Evolutionary conservation across 2,888 invertebrate genomes (phyloP).

Genomic region (Ypsolopha sequella): DNA sequence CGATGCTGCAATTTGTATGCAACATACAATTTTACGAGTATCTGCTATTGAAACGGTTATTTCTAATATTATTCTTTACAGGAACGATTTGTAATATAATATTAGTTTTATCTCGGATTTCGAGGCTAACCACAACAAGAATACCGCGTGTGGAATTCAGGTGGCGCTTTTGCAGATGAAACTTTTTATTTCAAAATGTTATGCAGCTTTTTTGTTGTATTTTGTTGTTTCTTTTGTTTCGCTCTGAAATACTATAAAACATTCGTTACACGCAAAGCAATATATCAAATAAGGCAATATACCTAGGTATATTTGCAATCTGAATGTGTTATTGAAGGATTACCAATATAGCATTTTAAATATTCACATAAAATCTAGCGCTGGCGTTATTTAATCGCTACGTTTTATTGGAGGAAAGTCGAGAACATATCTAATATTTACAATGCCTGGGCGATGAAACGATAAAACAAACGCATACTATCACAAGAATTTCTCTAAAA

Average conservation of each 20-base stretch:
- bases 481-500: neutral
- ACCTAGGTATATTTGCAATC: no score
- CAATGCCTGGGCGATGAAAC: constrained; percentile 51
- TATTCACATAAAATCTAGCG: constrained; percentile 65
- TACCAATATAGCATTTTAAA: constrained; percentile 65
- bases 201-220: neutral
- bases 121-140: neutral
- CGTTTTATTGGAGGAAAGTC: constrained; percentile 68
- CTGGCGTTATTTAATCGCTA: constrained; percentile 63
- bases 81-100: neutral
- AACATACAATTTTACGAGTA: constrained; percentile 10
- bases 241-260: no score
- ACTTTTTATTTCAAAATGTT: neutral
- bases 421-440: constrained; percentile 68
- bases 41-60: constrained; percentile 3
- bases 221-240: no score
- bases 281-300: no score
- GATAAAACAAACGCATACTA: constrained; percentile 48
- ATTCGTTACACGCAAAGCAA: no score
- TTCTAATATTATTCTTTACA: neutral
- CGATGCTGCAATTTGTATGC: constrained; percentile 24
- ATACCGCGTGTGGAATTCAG: neutral
- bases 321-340: neutral
- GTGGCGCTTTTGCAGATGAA: neutral
- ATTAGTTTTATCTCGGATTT: neutral